A percentile compares a stretch with the other conserved stretches of the same genome.
Conservation (phyloP, 2,797 vertebrate genomes). For the Danio aesculapii region DNA sequence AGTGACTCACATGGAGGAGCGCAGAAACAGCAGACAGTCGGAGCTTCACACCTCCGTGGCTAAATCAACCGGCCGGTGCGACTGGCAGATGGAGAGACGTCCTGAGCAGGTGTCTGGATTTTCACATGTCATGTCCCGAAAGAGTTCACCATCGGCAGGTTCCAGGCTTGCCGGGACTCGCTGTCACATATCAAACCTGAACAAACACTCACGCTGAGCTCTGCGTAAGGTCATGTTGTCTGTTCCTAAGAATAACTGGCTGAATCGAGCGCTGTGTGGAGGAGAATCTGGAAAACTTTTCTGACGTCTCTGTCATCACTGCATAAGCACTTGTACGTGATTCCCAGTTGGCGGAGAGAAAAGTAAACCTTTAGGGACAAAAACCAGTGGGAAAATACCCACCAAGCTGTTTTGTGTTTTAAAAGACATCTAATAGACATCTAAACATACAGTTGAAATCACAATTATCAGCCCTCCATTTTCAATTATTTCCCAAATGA, state of each 20-base stretch:
- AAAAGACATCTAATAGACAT: too few relatives aligned
- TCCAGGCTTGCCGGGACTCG: not conserved
- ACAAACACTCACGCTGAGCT: not conserved
- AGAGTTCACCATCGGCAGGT: conserved; percentile 17
- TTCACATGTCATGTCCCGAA: conserved; percentile 31
- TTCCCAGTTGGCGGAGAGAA: conserved; percentile 21
- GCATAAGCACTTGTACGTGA: conserved; percentile 47
- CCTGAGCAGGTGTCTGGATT: conserved; percentile 54
- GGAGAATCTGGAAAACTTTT: conserved; percentile 30
- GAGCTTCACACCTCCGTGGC: conserved; percentile 56
- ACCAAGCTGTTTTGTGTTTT: too few relatives aligned
- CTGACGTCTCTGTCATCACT: conserved; percentile 28
- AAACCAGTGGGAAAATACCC: conserved; percentile 1
- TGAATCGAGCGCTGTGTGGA: conserved; percentile 23
- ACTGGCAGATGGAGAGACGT: conserved; percentile 15
- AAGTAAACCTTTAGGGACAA: not conserved
- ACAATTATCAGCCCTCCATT: too few relatives aligned
- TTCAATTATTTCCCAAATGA: too few relatives aligned
- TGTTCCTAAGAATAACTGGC: conserved; percentile 13
- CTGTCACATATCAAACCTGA: conserved; percentile 42
- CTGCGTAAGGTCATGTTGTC: conserved; percentile 25
- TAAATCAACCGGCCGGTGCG: conserved; percentile 52
- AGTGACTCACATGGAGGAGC: conserved; percentile 55
- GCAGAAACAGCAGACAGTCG: conserved; percentile 48
- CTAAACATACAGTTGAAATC: too few relatives aligned